Evolutionary conservation across 2,113 vertebrate genomes (phyloP), one percentile per base, ranked within the genome.

Genomic region (Pomatorhinus ruficollis): DNA sequence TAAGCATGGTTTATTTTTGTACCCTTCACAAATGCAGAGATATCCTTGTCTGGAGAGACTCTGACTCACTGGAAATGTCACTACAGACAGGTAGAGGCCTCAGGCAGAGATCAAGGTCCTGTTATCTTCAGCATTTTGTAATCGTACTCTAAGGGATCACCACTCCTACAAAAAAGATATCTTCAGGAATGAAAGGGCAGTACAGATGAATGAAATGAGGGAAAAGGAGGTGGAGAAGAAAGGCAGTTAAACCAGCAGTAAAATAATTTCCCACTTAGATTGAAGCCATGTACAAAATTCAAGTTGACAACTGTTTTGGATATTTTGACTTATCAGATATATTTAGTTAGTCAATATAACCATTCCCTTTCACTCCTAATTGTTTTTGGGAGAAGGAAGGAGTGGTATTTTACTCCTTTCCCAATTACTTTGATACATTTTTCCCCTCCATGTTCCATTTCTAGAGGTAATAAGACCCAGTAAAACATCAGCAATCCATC

Each of bases 61-160:
- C 54, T 23, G 72, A 45, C 76, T 90, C 44, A 28, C 52, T 71
- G 61, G 39, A 90, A 93, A 57, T n/a, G 12, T 83, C 75, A 35
- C 25, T 53, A 44, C 50, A 90, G 85, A 61, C 63, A 94, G 70
- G 75, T 52, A 80, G 57, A 69, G 45, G 57, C 90, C 70, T 31
- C 54, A 88, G 90, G 90, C 90, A 94, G 50, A 93, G 70, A 76
- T 69, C 49, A 71, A 75, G 72, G 18, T 78, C 64, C 64, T 91
- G 23, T 63, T 63, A 63, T 39, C 68, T 59, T 84, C 77, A 47
- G 35, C 35, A 82, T 78, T 87, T 66, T 42, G 31, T 66, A 81
- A 90, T 74, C 2, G 0, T 20, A 53, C 31, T 30, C 59, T 66
- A 78, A 81, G 90, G 33, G 20, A 81, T 71, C 37, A 33, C 42